phyloP scores from a whole-genome alignment of 2,888 invertebrate genomes.

The Ferrisia virgata region DNA sequence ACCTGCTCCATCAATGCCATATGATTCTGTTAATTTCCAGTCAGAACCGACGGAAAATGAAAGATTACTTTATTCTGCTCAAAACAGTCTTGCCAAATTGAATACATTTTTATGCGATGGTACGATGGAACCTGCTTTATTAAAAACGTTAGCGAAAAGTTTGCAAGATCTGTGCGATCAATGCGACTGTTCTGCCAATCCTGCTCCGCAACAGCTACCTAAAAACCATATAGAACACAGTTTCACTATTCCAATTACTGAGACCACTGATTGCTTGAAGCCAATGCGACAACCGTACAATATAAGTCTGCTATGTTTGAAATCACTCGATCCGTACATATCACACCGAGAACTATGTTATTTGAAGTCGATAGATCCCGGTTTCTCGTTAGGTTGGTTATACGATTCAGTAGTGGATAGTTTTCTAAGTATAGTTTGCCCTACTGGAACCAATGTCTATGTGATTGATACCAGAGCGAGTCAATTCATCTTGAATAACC shows the following conservation, averaged over 20 bases:
- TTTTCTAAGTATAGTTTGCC: conserved; percentile 6
- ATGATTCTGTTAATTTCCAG: neutral
- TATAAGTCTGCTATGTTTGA: neutral
- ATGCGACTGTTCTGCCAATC: neutral
- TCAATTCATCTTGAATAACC: neutral
- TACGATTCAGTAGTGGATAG: conserved; percentile 10
- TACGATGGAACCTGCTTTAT: neutral
- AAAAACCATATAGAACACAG: neutral
- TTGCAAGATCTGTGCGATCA: neutral
- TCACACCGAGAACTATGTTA: neutral
- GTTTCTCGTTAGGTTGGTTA: neutral
- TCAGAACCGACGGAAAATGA: neutral
- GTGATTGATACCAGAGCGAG: neutral
- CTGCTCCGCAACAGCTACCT: neutral
- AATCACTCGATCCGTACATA: neutral
- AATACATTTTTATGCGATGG: neutral
- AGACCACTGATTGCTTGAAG: neutral
- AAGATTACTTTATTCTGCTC: neutral
- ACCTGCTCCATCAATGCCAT: neutral
- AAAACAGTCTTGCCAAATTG: neutral
- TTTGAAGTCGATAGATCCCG: neutral
- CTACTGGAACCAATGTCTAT: neutral
- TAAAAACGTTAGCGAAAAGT: neutral
- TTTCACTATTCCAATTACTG: neutral
- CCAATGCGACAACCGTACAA: neutral